Evolutionary conservation across 2,113 vertebrate species (phyloP), one percentile per base, ranked within the genome.

Genomic region (western clawed frog (Xenopus tropicalis)): DNA sequence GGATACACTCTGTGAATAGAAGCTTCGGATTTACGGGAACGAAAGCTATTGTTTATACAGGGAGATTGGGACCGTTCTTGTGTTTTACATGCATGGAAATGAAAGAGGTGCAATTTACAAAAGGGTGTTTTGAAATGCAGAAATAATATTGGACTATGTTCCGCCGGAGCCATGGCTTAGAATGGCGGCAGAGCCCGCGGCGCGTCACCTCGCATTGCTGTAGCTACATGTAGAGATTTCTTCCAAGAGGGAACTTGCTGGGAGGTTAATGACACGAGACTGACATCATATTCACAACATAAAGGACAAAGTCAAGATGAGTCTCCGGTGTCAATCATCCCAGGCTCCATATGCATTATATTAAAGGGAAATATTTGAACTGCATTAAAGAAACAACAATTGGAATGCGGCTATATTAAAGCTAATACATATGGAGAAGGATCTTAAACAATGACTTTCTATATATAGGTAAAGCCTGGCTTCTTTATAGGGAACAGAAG

Each of bases 51-150:
- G 66, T 75, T 75, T 75, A 75, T 69, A 69, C 20, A 75, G 72
- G 16, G 72, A 75, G 46, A 75, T 75, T 75, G 72, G 54, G 42
- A 56, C 66, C 42, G 44, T 58, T 20, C 11, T 43, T 42, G 44
- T 68, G 58, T 75, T 75, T 75, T 75, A 75, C 72, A 75, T 75
- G 61, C 72, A 75, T 75, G 58, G 66, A 75, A 67, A 75, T 69
- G 64, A 67, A 69, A 71, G 58, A 48, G 43, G 51, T 52, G 65
- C 72, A 69, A 75, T 75, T 75, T 75, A 69, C 66, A 21, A 23
- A 37, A 69, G 72, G 21, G 44, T 61, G 48, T 75, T 69, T 56
- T 68, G 43, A 61, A 61, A 75, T 62, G 72, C 58, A 54, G 48
- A 66, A 58, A 69, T 56, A 68, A 75, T 75, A 62, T 19, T 54